Conservation (phyloP, 2,888 invertebrate genomes). For the Drosophila setosimentum region DNA sequence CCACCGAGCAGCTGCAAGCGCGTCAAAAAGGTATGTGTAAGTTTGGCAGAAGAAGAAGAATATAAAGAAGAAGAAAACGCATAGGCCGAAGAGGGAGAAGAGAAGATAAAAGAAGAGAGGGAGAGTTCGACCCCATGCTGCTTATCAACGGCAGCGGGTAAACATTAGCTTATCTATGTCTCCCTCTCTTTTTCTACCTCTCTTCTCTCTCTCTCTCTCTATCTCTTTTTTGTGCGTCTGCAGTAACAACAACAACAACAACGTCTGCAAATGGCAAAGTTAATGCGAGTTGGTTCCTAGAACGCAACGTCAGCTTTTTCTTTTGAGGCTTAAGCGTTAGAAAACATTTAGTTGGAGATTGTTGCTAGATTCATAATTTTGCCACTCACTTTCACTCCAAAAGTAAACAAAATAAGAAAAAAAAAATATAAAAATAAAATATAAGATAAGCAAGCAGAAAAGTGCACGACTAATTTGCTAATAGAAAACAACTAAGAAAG, state of each 20-base stretch:
- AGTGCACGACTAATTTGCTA: slow-evolving; percentile 1
- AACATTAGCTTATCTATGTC: slow-evolving; percentile 54
- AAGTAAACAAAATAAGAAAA: slow-evolving; percentile 32
- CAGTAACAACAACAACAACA: slow-evolving; percentile 1
- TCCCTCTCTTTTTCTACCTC: slow-evolving; percentile 6
- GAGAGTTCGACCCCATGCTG: slow-evolving; percentile 40
- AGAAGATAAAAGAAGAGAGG: background rate
- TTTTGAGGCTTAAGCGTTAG: slow-evolving; percentile 34
- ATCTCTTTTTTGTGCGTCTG: slow-evolving; percentile 15
- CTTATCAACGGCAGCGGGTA: slow-evolving; percentile 55
- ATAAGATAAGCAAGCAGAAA: background rate
- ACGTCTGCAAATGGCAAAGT: slow-evolving; percentile 55
- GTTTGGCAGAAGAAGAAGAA: slow-evolving; percentile 16
- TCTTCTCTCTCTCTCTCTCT: background rate
- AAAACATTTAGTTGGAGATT: slow-evolving; percentile 55
- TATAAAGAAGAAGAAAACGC: slow-evolving; percentile 1
- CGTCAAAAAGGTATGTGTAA: slow-evolving; percentile 63
- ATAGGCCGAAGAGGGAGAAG: background rate
- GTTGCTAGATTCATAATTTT: slow-evolving; percentile 43
- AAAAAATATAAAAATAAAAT: slow-evolving; percentile 31
- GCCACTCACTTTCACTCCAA: slow-evolving; percentile 71
- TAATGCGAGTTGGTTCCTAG: slow-evolving; percentile 61
- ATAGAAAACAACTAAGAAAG: slow-evolving; percentile 21
- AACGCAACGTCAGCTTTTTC: slow-evolving; percentile 49
- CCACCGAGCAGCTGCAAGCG: slow-evolving; percentile 45